phyloP scores from a whole-genome alignment of 2,888 invertebrate genomes.

The Agonum fuliginosum region DNA sequence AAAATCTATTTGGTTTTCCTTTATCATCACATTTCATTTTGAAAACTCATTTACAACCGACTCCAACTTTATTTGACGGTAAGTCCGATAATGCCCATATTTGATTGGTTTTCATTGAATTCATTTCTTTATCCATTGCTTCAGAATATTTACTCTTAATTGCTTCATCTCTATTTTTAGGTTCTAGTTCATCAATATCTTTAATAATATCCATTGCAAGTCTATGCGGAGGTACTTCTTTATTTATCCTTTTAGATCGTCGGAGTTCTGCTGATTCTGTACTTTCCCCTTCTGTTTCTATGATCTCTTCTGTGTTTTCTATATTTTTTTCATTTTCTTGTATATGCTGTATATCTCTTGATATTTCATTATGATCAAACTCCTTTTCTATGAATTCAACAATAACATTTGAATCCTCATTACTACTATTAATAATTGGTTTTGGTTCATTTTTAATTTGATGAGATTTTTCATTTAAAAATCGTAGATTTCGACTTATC shows the following conservation, averaged over 20 bases:
- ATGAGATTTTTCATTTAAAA: neutral
- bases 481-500: slow-evolving; percentile 5
- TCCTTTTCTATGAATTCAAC: too few species aligned
- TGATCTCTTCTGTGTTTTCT: too few species aligned
- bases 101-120: neutral
- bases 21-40: too few species aligned
- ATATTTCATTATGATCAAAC: too few species aligned
- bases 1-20: too few species aligned
- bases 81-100: neutral
- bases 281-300: too few species aligned
- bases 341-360: too few species aligned
- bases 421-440: neutral
- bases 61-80: neutral
- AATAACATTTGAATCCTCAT: neutral
- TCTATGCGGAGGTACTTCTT: too few species aligned
- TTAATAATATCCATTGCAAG: neutral
- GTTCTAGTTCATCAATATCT: neutral
- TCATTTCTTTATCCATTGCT: neutral
- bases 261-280: too few species aligned
- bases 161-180: neutral
- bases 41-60: too few species aligned
- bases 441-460: neutral
- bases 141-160: neutral
- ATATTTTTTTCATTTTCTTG: too few species aligned
- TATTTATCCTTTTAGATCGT: too few species aligned